Percentiles rank a stretch among this genome's conserved stretches.
phyloP scores from a whole-genome alignment of 2,888 invertebrate species.

The Acleris holmiana region DNA sequence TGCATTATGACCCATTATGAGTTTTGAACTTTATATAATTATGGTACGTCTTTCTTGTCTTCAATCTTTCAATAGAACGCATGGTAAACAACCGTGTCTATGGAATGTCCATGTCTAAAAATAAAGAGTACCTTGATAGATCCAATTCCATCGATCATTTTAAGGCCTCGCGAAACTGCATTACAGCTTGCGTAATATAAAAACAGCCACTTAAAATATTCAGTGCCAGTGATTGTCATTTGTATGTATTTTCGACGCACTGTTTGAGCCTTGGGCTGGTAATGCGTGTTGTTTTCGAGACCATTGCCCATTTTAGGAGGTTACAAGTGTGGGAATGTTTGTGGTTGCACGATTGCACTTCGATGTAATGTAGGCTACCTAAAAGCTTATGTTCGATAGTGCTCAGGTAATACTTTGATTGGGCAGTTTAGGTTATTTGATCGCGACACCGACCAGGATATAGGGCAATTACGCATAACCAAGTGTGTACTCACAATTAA shows the following conservation, averaged over 20 bases:
- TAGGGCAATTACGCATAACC: too few species aligned
- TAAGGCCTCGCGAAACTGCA: slow-evolving; percentile 39
- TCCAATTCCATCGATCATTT: slow-evolving; percentile 48
- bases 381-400: slow-evolving; percentile 10
- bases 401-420: slow-evolving; percentile 11
- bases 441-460: neutral
- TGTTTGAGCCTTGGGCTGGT: too few species aligned
- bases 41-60: too few species aligned
- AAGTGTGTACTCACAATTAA: too few species aligned
- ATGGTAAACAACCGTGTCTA: slow-evolving; percentile 23
- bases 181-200: slow-evolving; percentile 21
- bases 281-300: slow-evolving; percentile 8
- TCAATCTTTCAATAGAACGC: slow-evolving; percentile 22
- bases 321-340: slow-evolving; percentile 25
- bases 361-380: slow-evolving; percentile 12
- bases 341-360: slow-evolving; percentile 7
- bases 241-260: too few species aligned
- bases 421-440: neutral
- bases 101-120: slow-evolving; percentile 20
- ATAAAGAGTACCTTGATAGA: slow-evolving; percentile 41
- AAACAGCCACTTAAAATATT: neutral
- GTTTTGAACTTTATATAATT: too few species aligned
- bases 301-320: slow-evolving; percentile 25
- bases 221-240: too few species aligned
- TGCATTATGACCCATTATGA: too few species aligned